These are phyloP conservation scores for Chironomus striatipennis DNA, from an alignment of 1,140 invertebrate species.

Conservation along the genomic window DNA sequence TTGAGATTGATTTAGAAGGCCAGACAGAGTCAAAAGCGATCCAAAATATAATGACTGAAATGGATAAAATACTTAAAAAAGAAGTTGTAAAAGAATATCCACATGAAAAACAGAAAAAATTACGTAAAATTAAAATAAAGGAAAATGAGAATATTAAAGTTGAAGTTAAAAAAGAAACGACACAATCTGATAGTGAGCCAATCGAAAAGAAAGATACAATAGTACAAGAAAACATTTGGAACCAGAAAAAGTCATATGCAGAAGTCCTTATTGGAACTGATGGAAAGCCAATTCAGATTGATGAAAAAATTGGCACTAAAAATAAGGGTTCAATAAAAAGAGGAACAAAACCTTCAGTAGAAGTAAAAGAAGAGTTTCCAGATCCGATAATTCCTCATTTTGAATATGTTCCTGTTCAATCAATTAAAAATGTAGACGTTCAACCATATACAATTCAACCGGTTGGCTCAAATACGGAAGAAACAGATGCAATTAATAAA, in stretches of 20 bases:
- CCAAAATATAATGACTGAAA: neutral
- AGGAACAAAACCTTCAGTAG: neutral
- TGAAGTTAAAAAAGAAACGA: neutral
- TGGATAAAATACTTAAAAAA: neutral
- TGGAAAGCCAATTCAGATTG: neutral
- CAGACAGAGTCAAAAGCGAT: neutral
- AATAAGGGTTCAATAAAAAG: neutral
- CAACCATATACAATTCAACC: neutral
- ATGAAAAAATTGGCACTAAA: neutral
- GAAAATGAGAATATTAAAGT: neutral
- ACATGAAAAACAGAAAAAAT: neutral
- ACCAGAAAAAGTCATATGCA: neutral
- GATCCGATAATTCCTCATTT: slow-evolving; percentile 8
- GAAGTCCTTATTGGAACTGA: neutral
- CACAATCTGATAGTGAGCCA: neutral
- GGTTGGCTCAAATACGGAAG: neutral
- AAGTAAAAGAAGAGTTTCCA: neutral
- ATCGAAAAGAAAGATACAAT: neutral
- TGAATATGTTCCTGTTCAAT: neutral
- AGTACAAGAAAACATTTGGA: neutral
- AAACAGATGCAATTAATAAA: too few relatives aligned
- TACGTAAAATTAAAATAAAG: neutral
- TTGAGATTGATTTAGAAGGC: neutral
- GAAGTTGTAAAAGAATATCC: neutral
- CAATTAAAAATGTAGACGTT: too few relatives aligned